phyloP scores from a whole-genome alignment of 2,888 invertebrate species.

The Andrena bucephala region DNA sequence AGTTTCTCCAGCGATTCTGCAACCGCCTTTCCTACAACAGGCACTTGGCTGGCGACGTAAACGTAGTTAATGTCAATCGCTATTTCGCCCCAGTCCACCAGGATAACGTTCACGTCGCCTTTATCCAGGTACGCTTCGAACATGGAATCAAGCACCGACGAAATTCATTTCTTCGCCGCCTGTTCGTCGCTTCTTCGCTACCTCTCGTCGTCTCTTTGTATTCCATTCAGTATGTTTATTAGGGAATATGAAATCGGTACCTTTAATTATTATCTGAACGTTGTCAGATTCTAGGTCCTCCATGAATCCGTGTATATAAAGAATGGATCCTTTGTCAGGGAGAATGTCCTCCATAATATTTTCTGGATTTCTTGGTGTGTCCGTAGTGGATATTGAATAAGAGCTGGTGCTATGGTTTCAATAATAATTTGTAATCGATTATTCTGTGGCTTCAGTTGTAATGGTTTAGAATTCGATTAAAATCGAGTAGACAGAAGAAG shows the following conservation, averaged over 20 bases:
- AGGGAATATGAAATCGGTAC: constrained; percentile 15
- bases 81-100: constrained; percentile 77
- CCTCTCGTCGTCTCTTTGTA: too few species aligned
- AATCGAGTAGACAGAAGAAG: too few species aligned
- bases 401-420: constrained; percentile 24
- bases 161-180: not conserved
- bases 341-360: constrained; percentile 1
- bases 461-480: too few species aligned
- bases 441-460: too few species aligned
- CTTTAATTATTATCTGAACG: constrained; percentile 18
- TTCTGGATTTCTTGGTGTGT: not conserved
- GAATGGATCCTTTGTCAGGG: not conserved
- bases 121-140: constrained; percentile 72
- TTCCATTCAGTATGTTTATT: not conserved
- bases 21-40: constrained; percentile 61
- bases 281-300: constrained; percentile 24
- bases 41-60: constrained; percentile 41
- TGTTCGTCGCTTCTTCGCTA: not conserved
- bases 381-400: not conserved
- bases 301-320: constrained; percentile 57
- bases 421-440: not conserved
- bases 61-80: constrained; percentile 65
- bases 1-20: constrained; percentile 62
- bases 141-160: not conserved
- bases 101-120: constrained; percentile 71